Evolutionary conservation across 2,113 vertebrate genomes (phyloP), one percentile per base, ranked within the genome.

Genomic region (Hippocampus guttulatus): DNA sequence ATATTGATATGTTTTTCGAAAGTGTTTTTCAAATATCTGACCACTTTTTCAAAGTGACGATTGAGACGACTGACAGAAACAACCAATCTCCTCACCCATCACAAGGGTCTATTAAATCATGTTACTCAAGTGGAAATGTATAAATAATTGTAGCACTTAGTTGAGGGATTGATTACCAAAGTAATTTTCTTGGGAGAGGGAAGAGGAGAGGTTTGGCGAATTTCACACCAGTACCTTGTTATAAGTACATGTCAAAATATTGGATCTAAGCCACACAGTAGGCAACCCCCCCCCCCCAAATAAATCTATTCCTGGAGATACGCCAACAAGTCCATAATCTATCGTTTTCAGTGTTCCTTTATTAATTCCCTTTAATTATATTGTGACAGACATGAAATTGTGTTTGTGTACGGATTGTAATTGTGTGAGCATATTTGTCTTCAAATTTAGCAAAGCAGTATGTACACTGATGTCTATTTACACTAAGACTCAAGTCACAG

Each of bases 71-170:
- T 15, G 18, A 20, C 14, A 61, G 15, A 38, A 18, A 18, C 57
- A 60, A 60, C 57, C 15, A 60, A 60, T 60, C 57, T 33, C n/a
- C 25, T 60, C 57, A 60, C 57, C 25, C 23, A 60, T 60, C 27
- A 33, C 25, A 16, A 61, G 58, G 58, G 58, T 61, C 27, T 61
- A 33, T 61, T 61, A 61, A 61, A 61, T 61, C 58, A 61, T 33
- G n/a, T 64, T 64, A 64, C 40, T 64, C 63, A 45, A 64, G 63
- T 63, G 61, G 61, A 63, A 40, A 40, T 63, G 16, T 63, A 27
- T 4, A 63, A 63, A 40, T 41, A 64, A 43, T 43, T 23, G 15
- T 25, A 8, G 3, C 10, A 41, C 21, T 43, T 64, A 23, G 21
- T 21, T 25, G 40, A n/a, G 33, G 21, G 12, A 63, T 25, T 64